phyloP scores from a whole-genome alignment of 2,797 vertebrate species.

The Numenius phaeopus region DNA sequence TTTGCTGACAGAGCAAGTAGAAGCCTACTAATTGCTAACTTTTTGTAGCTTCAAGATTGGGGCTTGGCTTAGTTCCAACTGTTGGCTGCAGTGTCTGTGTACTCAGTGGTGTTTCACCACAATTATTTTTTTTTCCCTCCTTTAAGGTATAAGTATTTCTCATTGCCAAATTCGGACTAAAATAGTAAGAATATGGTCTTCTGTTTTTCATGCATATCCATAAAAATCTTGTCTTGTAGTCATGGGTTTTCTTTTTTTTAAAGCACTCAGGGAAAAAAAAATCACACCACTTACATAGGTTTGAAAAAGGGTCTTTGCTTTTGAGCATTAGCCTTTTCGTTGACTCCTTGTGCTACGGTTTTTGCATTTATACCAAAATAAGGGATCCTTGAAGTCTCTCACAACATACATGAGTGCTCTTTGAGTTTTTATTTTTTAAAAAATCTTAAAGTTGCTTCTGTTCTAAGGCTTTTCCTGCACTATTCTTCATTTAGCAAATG shows the following conservation, averaged over 20 bases:
- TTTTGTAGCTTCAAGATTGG: not conserved
- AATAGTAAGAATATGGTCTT: not conserved
- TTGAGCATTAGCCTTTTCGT: not conserved
- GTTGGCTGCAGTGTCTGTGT: not conserved
- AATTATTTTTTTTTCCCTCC: rapidly evolving
- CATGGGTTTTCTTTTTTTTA: not conserved
- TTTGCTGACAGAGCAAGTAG: not conserved
- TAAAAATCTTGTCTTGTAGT: not conserved
- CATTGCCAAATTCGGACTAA: not conserved
- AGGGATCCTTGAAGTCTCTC: not conserved
- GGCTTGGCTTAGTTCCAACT: not conserved
- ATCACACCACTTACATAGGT: not conserved
- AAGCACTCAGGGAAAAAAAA: not conserved
- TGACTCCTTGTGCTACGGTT: not conserved
- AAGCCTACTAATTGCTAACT: not conserved
- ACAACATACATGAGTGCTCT: not conserved
- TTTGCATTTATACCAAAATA: not conserved
- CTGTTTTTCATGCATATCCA: not conserved
- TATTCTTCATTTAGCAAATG: not conserved
- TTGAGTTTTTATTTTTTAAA: not conserved
- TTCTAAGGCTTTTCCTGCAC: not conserved
- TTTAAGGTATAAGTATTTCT: not conserved
- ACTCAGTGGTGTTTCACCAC: not conserved
- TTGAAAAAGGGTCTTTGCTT: not conserved
- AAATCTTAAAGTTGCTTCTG: not conserved